Evolutionary conservation across 2,113 vertebrate species (phyloP).

Genomic region (Helogale parvula): DNA sequence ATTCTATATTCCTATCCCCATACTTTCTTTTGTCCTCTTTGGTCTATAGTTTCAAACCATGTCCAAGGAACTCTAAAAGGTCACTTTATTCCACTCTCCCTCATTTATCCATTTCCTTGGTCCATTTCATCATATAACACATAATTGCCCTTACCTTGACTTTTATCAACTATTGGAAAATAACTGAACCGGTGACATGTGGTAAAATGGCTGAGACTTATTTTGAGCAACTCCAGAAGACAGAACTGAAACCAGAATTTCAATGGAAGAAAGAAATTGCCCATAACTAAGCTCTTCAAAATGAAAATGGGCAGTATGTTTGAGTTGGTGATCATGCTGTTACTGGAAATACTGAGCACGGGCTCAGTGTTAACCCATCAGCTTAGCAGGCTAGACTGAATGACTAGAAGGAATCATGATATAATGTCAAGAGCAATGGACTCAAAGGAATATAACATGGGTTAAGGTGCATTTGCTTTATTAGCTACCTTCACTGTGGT

Average conservation of each 20-base stretch:
- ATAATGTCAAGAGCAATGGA: not conserved
- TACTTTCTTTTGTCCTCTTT: not conserved
- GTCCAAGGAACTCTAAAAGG: not conserved
- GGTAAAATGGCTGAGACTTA: not conserved
- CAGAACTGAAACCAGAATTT: not conserved
- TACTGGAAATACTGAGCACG: not conserved
- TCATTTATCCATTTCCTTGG: not conserved
- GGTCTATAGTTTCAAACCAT: not conserved
- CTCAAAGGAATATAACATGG: not conserved
- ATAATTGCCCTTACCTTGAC: not conserved
- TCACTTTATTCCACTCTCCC: not conserved
- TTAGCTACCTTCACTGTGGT: not conserved
- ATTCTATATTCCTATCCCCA: not conserved
- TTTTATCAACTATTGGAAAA: not conserved
- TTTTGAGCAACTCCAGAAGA: not conserved
- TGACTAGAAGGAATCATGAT: not conserved
- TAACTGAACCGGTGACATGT: not conserved
- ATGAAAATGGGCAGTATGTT: not conserved
- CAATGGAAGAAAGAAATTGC: not conserved
- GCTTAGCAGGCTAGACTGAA: not conserved
- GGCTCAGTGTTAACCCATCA: not conserved
- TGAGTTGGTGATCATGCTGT: not conserved
- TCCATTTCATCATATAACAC: not conserved
- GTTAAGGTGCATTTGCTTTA: not conserved
- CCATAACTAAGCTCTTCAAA: not conserved